Conservation (phyloP, 2,888 invertebrate genomes). For the Elmis aenea region DNA sequence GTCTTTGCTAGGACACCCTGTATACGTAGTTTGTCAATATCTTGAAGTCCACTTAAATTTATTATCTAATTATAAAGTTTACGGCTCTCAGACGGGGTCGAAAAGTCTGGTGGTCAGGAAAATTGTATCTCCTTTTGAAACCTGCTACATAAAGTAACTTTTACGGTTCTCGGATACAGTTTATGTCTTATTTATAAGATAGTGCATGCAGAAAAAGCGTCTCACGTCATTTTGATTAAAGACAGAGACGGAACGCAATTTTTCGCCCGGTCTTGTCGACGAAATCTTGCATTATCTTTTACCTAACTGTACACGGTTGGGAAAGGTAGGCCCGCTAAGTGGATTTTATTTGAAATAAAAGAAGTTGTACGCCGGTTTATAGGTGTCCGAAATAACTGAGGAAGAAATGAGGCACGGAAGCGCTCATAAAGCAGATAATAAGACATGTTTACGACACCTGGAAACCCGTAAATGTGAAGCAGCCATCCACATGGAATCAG, state of each 20-base stretch:
- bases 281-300: too few species aligned
- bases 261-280: too few species aligned
- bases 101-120: constrained; percentile 13
- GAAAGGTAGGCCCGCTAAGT: constrained; percentile 16
- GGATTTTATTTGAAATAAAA: constrained; percentile 30
- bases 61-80: constrained; percentile 19
- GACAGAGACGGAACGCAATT: too few species aligned
- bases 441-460: constrained; percentile 45
- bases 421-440: constrained; percentile 44
- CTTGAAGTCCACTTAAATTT: constrained; percentile 18
- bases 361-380: constrained; percentile 32
- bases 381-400: constrained; percentile 36
- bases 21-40: constrained; percentile 10
- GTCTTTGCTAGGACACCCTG: too few species aligned
- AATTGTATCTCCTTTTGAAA: constrained; percentile 15
- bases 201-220: too few species aligned
- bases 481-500: constrained; percentile 32
- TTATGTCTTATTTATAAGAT: too few species aligned
- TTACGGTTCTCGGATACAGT: too few species aligned
- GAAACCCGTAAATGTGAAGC: constrained; percentile 39
- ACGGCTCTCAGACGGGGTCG: constrained; percentile 15
- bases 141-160: constrained; percentile 13
- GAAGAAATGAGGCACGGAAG: constrained; percentile 34
- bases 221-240: too few species aligned
- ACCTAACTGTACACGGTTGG: too few species aligned